Evolutionary conservation across 2,113 vertebrate species (phyloP), one percentile per base, ranked within the genome.

Genomic region (Solea senegalensis): DNA sequence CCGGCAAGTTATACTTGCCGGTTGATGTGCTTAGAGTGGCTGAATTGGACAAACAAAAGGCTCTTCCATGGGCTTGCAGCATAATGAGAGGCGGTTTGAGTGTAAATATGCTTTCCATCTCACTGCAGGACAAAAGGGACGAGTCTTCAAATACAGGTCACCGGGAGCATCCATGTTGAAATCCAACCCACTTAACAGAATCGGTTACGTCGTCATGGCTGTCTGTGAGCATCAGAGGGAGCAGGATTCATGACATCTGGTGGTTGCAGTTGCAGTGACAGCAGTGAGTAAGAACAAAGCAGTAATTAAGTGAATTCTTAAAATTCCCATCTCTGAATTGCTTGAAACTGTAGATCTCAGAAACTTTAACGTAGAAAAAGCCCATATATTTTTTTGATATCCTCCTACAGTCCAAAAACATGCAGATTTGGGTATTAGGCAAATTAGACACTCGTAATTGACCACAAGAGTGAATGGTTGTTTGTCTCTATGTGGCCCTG

Each of bases 31-130:
- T 89, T 76, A 90, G 82, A 91, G 89, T 90, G 84, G 83, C 84
- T 65, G 76, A 68, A 83, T 64, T 69, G 90, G 73, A 85, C 74
- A 88, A 93, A 94, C 92, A 95, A 95, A 96, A 94, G 88, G 51
- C 91, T 90, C 93, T 89, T 94, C 82, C 90, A 82, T 74, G 53
- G 88, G 85, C 77, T 86, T 89, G 85, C 71, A 75, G 81, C 60
- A 85, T 94, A 96, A 96, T 92, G 93, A 96, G 91, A 78, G 39
- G 49, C 66, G 61, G 85, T 91, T 94, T 90, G 84, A 86, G 89
- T 88, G 85, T 92, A 95, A 95, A 94, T 91, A 91, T 78, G 86
- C 92, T 88, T 95, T 94, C 91, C 76, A 14, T 93, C 80, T 90
- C 87, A 89, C 66, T 88, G 88, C 83, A 88, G 87, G 91, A 95